phyloP scores from a whole-genome alignment of 2,888 invertebrate species.

The Mamestra brassicae region DNA sequence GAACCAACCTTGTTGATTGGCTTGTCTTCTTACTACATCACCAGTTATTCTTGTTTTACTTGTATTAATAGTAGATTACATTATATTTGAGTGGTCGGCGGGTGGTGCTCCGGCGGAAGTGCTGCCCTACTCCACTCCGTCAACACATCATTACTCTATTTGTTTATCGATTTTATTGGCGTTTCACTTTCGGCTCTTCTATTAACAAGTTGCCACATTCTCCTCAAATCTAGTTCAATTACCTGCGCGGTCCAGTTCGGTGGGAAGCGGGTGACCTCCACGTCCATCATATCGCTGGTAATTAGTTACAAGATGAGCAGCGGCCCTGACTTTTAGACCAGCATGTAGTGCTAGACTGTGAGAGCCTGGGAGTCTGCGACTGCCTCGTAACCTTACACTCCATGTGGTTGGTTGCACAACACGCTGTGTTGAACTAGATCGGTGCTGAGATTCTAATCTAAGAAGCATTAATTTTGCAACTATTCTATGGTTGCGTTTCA shows the following conservation, averaged over 20 bases:
- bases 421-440: conserved; percentile 4
- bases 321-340: conserved; percentile 43
- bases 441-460: conserved; percentile 26
- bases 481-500: conserved; percentile 14
- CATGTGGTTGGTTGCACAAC: conserved; percentile 27
- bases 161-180: conserved; percentile 29
- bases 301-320: conserved; percentile 39
- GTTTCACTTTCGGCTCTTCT: conserved; percentile 51
- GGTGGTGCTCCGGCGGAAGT: conserved; percentile 24
- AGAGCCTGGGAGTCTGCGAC: conserved; percentile 33
- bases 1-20: no score
- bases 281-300: conserved; percentile 44
- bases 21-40: not conserved
- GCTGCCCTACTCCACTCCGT: conserved; percentile 20
- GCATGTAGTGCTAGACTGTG: conserved; percentile 16
- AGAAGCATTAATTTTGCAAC: not conserved
- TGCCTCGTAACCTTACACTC: conserved; percentile 11
- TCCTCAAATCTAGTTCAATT: conserved; percentile 55
- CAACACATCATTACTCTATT: conserved; percentile 42
- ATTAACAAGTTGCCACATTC: conserved; percentile 39
- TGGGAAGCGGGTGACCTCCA: conserved; percentile 58
- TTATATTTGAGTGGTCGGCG: no score
- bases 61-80: not conserved
- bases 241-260: conserved; percentile 42
- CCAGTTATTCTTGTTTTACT: not conserved